Base-by-base conservation (phyloP, 2,888 invertebrate species). In the Ennomos fuscantarius region DNA sequence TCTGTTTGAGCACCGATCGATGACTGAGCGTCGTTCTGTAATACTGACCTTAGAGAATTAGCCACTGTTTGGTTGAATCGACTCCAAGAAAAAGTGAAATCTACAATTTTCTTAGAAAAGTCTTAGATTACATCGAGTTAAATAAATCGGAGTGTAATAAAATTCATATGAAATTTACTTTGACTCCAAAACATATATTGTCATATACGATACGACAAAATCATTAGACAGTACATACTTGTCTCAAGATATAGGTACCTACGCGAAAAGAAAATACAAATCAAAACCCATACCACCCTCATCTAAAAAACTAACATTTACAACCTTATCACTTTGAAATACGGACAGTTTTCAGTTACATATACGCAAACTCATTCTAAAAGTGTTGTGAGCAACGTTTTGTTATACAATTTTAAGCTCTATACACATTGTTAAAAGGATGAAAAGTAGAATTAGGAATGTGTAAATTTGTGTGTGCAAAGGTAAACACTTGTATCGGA, bases 211-310 rank as follows among this genome's bases (percentile, higher is more conserved):
- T 6, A 24, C 5, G 24, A 24, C 24, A 24, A 24, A 24, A 77
- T 73, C 73, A 74, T 75, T 74, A 76, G 77, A 79, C 74, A 76
- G 77, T 79, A 75, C 72, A 81, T 81, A 81, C 86, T 85, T 81
- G 79, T 82, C 81, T 82, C 76, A 76, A 86, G 84, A 80, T 51
- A 79, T 78, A n/a, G n/a, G n/a, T n/a, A n/a, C n/a, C n/a, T n/a
- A 76, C 72, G 75, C 68, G 72, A 76, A 80, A 78, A 79, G 24
- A 78, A 81, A 73, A 78, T 73, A 78, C 75, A 78, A 79, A 79
- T 71, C 70, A 72, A 73, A 68, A 63, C 65, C 61, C 47, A 67
- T 65, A 71, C 64, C 57, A 44, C 64, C 64, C 55, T 51, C 50
- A 24, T 31, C 46, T 11, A 59, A 46, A 49, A 55, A 60, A 55